Base-by-base conservation (phyloP, 64 coral and sea anemone species). In the Montipora efflorescens region DNA sequence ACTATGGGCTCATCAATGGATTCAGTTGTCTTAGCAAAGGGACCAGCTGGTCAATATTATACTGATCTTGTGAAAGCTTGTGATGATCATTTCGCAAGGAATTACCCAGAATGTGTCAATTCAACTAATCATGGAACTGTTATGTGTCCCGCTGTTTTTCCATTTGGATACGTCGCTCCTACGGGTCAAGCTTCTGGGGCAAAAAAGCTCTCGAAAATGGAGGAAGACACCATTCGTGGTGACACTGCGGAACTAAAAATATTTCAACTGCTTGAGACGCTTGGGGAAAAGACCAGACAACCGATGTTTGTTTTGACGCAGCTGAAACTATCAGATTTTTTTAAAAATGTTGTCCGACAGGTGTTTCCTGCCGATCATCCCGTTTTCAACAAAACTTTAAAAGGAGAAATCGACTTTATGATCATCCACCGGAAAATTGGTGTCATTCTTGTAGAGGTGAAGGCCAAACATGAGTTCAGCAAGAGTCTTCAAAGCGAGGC, bases 261-360 rank as follows among this genome's bases (percentile, higher is more conserved):
- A 22, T 84, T 68, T 68, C 13, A 84, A n/a, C 13, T 70, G 6
- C 18, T 84, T 11, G 36, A 84, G 18, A 47, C 66, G 44, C 67
- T 84, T 47, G 81, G 81, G 21, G 19, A 84, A 67, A 19, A 47
- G 59, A 68, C 59, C 1, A 84, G 67, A 9, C 59, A 84, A 36
- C 81, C 81, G 55, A 84, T 84, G 81, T 84, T 84, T 68, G 61
- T 84, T 68, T 28, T 84, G 25, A 15, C 59, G 22, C 22, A 84
- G 18, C 23, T 84, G 16, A 84, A 84, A 61, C 5, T 68, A 13
- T 16, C 81, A 16, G 59, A 84, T n/a, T 70, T 84, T 58, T 67
- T 84, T 5, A 67, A 47, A 61, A 25, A 84, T 84, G 22, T 62
- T 2, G 23, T 84, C 36, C 16, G 20, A 8, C 79, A 81, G 22